Base-by-base conservation (phyloP, 30 jellyfish, hydroid and myxozoan species). In the Pseudorhiza aurosa region DNA sequence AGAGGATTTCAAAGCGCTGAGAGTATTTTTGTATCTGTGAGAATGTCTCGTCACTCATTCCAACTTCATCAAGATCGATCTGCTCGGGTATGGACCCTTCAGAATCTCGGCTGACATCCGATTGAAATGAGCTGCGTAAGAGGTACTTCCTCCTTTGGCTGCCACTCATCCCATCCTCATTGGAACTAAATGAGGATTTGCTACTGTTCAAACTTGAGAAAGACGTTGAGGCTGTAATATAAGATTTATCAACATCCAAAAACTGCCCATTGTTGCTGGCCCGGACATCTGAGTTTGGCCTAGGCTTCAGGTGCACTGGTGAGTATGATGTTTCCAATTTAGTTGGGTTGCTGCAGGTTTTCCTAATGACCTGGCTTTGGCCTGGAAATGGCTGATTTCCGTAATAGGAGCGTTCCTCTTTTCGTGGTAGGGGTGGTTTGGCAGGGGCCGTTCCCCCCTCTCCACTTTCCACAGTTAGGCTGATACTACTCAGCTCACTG, bases 381-480 rank as follows among this genome's bases (percentile, higher is more conserved):
- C 94, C 94, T 14, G 88, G 87, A 53, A 83, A 83, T 17, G 95
- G 95, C 37, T 62, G 86, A 69, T 92, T 92, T 26, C 99, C 99
- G 82, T 93, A 93, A 63, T 46, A 93, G 26, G 85, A 77, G 30
- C 99, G 91, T 47, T 93, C 93, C 26, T 85, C 97, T 40, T 88
- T 65, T 28, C 92, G 73, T 36, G 99, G 99, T 12, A 93, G 82
- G 47, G 96, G 96, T 19, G 99, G 99, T 70, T 93, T 93, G 24
- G 96, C 90, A 17, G 99, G 99, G 44, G 99, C 96, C 28, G 90
- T 46, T 32, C 47, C 79, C 30, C 25, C 57, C 0, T 26, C 69
- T 29, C 55, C 43, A 30, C 50, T 40, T 5, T 78, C 88, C 18
- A 31, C 84, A 30, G 88, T 35, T 19, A 75, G 31, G 29, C 46